Evolutionary conservation across 2,888 invertebrate genomes (phyloP).

Genomic region (Hirtodrosophila cameraria): DNA sequence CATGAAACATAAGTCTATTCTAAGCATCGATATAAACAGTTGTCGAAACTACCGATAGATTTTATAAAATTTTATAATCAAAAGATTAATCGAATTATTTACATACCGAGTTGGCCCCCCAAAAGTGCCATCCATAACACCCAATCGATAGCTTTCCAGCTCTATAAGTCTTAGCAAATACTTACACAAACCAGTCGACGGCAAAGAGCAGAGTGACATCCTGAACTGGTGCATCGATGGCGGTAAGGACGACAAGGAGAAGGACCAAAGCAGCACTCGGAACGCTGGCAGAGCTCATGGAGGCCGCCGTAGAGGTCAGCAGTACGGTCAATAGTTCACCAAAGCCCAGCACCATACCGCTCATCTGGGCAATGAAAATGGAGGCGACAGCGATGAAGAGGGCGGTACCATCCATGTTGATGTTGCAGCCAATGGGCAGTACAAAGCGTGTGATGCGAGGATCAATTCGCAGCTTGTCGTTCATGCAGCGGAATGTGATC

Average conservation of each 20-base stretch:
- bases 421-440: slow-evolving; percentile 94
- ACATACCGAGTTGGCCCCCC: no score
- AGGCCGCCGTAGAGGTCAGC: slow-evolving; percentile 92
- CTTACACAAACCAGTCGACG: slow-evolving; percentile 96
- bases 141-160: no score
- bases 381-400: slow-evolving; percentile 95
- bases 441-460: slow-evolving; percentile 93
- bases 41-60: no score
- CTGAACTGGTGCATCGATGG: slow-evolving; percentile 92
- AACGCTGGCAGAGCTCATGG: slow-evolving; percentile 94
- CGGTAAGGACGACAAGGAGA: slow-evolving; percentile 91
- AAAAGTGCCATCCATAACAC: background rate
- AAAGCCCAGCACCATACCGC: slow-evolving; percentile 90
- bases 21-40: no score
- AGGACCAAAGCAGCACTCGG: slow-evolving; percentile 94
- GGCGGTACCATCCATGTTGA: slow-evolving; percentile 96
- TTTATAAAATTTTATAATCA: no score
- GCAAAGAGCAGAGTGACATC: slow-evolving; percentile 93
- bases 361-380: slow-evolving; percentile 94
- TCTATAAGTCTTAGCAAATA: slow-evolving; percentile 65
- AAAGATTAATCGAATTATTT: no score
- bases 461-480: slow-evolving; percentile 92
- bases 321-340: slow-evolving; percentile 94
- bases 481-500: slow-evolving; percentile 93
- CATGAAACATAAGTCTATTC: no score